Evolutionary conservation across 37 sponge, comb jelly and placozoan species (phyloP).

Genomic region (Crambe crambe): DNA sequence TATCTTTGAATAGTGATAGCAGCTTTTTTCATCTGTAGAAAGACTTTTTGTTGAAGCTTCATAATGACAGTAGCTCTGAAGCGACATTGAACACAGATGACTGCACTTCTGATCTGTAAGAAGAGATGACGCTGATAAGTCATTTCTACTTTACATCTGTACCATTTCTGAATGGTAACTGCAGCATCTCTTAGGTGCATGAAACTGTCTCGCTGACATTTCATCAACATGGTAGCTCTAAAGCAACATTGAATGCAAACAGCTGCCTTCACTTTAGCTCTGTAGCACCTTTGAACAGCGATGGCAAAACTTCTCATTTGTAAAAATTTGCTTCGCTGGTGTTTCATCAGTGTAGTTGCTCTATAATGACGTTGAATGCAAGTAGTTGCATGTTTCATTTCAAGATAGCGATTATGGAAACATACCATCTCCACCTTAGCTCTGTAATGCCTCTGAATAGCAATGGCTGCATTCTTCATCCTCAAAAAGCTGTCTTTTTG

Average conservation of each 20-base stretch:
- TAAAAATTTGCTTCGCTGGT: neutral
- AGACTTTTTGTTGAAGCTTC: neutral
- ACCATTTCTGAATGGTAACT: neutral
- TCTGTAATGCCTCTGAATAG: neutral
- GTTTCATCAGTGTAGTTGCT: constrained; percentile 12
- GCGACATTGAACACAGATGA: neutral
- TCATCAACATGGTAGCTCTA: neutral
- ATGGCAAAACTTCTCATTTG: constrained; percentile 9
- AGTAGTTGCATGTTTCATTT: neutral
- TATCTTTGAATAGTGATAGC: neutral
- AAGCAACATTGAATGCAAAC: neutral
- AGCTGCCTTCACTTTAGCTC: constrained; percentile 5
- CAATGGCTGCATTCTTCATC: neutral
- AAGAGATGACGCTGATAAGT: neutral
- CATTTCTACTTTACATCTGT: neutral
- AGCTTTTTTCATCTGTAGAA: neutral
- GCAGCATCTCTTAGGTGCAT: neutral
- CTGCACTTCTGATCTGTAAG: neutral
- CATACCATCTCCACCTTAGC: neutral
- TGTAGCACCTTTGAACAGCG: constrained; percentile 23
- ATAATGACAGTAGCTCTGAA: neutral
- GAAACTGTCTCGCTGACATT: neutral
- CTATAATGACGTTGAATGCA: constrained; percentile 30
- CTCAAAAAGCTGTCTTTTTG: neutral
- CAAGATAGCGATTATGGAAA: neutral